Evolutionary conservation across 2,797 vertebrate genomes (phyloP).

Genomic region (Buceros bicornis): DNA sequence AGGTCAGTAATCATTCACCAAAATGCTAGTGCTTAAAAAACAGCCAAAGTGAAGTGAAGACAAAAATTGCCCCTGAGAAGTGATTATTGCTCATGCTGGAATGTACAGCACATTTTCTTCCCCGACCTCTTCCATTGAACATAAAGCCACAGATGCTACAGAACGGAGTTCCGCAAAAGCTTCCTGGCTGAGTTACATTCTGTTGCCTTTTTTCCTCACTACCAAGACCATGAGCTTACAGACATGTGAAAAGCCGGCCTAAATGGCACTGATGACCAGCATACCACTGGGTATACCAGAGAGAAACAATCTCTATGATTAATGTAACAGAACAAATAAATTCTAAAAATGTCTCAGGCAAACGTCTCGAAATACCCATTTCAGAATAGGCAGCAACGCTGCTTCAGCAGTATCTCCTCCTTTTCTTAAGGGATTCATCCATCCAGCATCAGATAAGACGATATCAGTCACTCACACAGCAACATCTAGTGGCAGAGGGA

Average conservation of each 20-base stretch:
- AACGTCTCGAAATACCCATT: neutral
- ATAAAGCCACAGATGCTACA: slow-evolving; percentile 27
- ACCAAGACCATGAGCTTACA: neutral
- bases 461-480: slow-evolving; percentile 48
- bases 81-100: neutral
- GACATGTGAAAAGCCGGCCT: neutral
- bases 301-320: slow-evolving; percentile 21
- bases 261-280: neutral
- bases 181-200: neutral
- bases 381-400: neutral
- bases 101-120: neutral
- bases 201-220: neutral
- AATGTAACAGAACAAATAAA: slow-evolving; percentile 1
- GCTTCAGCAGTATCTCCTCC: neutral
- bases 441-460: neutral
- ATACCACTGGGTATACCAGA: neutral
- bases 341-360: slow-evolving; percentile 16
- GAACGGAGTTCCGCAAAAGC: neutral
- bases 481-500: slow-evolving; percentile 52
- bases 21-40: neutral
- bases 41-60: neutral
- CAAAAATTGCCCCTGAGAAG: neutral
- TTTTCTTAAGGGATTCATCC: neutral
- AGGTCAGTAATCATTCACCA: slow-evolving; percentile 26
- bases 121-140: neutral